A percentile compares a stretch with the other conserved stretches of the same genome.
phyloP scores from a whole-genome alignment of 2,113 vertebrate genomes.

The Halcyon senegalensis region DNA sequence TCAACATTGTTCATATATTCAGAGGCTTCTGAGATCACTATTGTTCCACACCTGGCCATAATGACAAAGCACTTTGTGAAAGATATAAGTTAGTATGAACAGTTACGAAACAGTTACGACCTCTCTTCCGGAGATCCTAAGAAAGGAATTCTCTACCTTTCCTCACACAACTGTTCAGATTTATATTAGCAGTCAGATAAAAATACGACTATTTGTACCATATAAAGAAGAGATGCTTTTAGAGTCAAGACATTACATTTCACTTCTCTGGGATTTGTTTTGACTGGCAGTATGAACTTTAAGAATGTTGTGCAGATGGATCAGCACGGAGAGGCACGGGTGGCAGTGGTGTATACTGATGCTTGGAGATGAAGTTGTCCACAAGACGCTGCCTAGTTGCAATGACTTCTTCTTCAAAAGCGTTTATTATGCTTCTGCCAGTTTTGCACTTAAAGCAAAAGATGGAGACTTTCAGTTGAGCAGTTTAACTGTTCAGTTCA shows the following conservation, averaged over 20 bases:
- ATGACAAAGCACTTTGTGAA: neutral
- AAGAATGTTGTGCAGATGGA: neutral
- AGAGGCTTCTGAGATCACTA: neutral
- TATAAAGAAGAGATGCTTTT: neutral
- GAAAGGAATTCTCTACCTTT: neutral
- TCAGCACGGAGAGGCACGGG: neutral
- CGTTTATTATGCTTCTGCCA: conserved; percentile 3
- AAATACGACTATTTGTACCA: neutral
- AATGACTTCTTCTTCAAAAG: conserved; percentile 46
- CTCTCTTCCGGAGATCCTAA: neutral
- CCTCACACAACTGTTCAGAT: neutral
- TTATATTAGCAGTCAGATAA: neutral
- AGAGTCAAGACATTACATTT: neutral
- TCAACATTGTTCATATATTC: neutral
- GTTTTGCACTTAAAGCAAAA: conserved; percentile 52
- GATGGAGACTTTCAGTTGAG: neutral
- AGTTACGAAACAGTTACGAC: neutral
- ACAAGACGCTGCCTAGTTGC: conserved; percentile 51
- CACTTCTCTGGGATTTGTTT: neutral
- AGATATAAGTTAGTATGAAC: neutral
- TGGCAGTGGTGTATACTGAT: neutral
- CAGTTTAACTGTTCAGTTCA: neutral
- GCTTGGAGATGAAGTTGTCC: conserved; percentile 57
- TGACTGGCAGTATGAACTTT: neutral
- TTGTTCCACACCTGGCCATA: neutral